Evolutionary conservation across 2,797 vertebrate genomes (phyloP).

Genomic region (Caiman crocodilus): DNA sequence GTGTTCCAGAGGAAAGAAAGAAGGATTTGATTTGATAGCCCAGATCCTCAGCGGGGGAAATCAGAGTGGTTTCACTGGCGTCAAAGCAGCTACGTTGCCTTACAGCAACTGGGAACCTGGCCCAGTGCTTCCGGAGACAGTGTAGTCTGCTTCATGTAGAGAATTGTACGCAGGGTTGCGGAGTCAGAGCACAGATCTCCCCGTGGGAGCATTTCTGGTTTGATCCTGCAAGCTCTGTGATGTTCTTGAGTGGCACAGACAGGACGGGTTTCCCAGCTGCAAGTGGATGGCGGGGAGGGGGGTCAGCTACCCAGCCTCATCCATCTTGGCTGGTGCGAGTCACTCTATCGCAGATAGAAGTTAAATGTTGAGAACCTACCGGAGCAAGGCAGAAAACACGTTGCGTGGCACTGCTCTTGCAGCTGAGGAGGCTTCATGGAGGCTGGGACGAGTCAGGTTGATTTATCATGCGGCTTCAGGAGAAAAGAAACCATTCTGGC

Average conservation of each 20-base stretch:
- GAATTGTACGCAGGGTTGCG: fast-evolving
- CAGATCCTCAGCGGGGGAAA: fast-evolving
- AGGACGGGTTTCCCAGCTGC: background rate
- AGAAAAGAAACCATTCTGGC: conserved; percentile 47
- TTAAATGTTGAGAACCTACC: conserved; percentile 7
- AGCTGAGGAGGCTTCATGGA: background rate
- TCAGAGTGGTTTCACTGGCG: background rate
- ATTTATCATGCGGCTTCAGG: conserved; percentile 51
- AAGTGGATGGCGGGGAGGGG: background rate
- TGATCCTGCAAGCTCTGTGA: background rate
- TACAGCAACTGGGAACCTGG: fast-evolving
- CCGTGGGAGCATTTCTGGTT: background rate
- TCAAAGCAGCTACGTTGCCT: background rate
- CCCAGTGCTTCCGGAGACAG: background rate
- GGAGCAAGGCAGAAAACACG: background rate
- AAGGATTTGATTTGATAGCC: background rate
- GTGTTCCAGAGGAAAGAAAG: background rate
- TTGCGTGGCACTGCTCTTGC: fast-evolving
- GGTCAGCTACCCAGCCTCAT: conserved; percentile 33
- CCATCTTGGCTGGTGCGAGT: conserved; percentile 28
- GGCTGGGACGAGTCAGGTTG: conserved; percentile 49
- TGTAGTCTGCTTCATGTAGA: fast-evolving
- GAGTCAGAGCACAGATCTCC: fast-evolving
- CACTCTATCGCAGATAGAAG: background rate
- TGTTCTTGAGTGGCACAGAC: background rate